Percentiles rank a stretch among this genome's conserved stretches.
Conservation (phyloP, 2,113 vertebrate species). For the Thryonomys swinderianus region DNA sequence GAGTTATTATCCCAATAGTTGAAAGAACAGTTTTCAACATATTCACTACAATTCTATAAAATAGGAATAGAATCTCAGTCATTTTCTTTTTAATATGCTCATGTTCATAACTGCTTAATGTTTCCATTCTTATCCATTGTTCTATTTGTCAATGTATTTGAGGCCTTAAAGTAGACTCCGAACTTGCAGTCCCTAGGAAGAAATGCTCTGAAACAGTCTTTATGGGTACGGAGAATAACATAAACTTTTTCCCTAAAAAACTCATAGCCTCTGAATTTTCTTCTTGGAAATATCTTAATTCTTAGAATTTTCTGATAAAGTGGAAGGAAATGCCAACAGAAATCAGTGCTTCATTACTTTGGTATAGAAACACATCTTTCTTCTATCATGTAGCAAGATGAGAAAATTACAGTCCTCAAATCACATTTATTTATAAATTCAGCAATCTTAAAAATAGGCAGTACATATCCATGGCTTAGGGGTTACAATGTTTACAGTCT, state of each 20-base stretch:
- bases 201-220: constrained; percentile 8
- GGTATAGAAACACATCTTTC: neutral
- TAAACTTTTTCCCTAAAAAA: neutral
- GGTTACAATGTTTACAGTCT: constrained; percentile 18
- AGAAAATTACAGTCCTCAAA: neutral
- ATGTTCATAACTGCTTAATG: constrained; percentile 50
- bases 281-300: constrained; percentile 2
- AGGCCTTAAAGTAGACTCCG: constrained; percentile 43
- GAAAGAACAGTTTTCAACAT: constrained; percentile 19
- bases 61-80: neutral
- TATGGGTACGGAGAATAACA: neutral
- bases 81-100: constrained; percentile 52
- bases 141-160: constrained; percentile 65
- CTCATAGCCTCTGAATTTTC: neutral
- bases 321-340: neutral
- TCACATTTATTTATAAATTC: constrained; percentile 20
- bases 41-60: neutral
- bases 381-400: constrained; percentile 49
- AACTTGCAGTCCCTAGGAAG: constrained; percentile 1
- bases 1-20: constrained; percentile 9
- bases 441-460: constrained; percentile 2
- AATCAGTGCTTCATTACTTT: neutral
- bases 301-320: constrained; percentile 36
- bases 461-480: neutral
- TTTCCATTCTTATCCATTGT: constrained; percentile 70